phyloP scores from a whole-genome alignment of 2,113 vertebrate genomes.

The Neodontobutis hainanensis region DNA sequence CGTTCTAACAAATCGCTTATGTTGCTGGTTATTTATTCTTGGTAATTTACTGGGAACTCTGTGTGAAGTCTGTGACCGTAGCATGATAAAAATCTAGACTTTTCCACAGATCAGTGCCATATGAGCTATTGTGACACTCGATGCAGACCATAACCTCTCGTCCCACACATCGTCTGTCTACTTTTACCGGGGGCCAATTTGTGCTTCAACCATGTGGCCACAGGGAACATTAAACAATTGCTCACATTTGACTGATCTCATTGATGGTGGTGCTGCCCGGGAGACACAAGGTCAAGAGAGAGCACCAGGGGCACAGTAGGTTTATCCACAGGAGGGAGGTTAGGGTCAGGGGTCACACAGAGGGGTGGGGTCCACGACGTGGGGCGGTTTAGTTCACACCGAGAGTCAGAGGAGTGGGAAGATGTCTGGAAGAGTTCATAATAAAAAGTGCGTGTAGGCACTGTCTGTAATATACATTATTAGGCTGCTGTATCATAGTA shows the following conservation, averaged over 20 bases:
- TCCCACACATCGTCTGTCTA: background rate
- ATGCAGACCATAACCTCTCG: background rate
- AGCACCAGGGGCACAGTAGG: slow-evolving; percentile 27
- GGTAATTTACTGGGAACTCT: too few species aligned
- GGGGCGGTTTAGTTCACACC: slow-evolving; percentile 19
- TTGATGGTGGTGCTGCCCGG: slow-evolving; percentile 42
- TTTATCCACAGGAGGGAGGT: slow-evolving; percentile 38
- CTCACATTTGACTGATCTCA: slow-evolving; percentile 54
- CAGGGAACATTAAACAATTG: slow-evolving; percentile 57
- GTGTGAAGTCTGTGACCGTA: too few species aligned
- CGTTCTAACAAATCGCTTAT: too few species aligned
- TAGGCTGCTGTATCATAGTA: too few species aligned
- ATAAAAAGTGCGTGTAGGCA: background rate
- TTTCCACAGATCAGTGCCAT: background rate
- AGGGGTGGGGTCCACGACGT: slow-evolving; percentile 12
- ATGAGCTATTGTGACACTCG: background rate
- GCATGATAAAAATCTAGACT: too few species aligned
- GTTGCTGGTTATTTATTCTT: too few species aligned
- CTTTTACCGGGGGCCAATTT: slow-evolving; percentile 18
- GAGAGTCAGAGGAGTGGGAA: background rate
- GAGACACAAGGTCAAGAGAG: slow-evolving; percentile 56
- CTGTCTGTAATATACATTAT: too few species aligned
- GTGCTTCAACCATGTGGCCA: slow-evolving; percentile 28
- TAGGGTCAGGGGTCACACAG: slow-evolving; percentile 40
- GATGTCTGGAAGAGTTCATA: background rate